Conservation (phyloP, 2,113 vertebrate species). For the Tamias sibiricus region DNA sequence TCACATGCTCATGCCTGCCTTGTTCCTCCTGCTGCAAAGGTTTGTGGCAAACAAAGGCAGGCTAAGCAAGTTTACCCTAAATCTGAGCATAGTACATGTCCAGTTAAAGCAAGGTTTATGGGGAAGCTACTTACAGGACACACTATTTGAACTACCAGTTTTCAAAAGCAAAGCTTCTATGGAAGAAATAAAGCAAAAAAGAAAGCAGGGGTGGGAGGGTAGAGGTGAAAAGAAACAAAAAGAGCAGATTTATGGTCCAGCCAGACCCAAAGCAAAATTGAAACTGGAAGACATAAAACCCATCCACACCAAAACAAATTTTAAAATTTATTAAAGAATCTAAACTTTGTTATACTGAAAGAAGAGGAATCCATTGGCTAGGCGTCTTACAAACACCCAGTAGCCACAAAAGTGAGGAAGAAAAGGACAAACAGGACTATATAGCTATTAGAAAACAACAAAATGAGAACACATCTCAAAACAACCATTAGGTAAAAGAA, state of each 20-base stretch:
- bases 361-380: neutral
- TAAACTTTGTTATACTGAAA: neutral
- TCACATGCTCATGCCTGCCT: neutral
- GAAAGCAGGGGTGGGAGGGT: neutral
- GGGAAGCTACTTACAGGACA: neutral
- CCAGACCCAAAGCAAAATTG: neutral
- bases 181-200: neutral
- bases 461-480: neutral
- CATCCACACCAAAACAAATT: neutral
- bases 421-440: neutral
- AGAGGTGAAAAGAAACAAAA: neutral
- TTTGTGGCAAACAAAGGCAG: neutral
- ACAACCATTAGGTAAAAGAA: neutral
- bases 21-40: neutral
- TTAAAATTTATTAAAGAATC: neutral
- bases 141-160: neutral
- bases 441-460: neutral
- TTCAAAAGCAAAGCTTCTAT: neutral
- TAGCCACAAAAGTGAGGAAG: neutral
- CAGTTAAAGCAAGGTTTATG: neutral
- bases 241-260: neutral
- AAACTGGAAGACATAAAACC: neutral
- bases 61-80: neutral
- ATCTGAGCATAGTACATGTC: neutral
- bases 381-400: neutral